phyloP scores from a whole-genome alignment of 1,140 invertebrate genomes.

The Schlechtendalia chinensis region DNA sequence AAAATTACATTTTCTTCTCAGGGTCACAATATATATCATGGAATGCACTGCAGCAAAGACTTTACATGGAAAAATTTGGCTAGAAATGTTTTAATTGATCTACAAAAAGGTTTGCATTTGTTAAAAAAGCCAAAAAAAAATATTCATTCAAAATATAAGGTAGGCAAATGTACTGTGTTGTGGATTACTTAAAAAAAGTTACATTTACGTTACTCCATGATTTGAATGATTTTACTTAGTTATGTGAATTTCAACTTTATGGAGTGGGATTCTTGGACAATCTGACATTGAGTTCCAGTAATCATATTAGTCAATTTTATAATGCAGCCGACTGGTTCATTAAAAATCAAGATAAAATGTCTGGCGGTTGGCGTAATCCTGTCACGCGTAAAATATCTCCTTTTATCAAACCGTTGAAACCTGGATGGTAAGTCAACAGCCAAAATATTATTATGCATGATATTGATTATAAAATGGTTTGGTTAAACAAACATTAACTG shows the following conservation, averaged over 20 bases:
- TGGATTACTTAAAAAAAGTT: too few species aligned
- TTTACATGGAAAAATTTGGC: conserved; percentile 75
- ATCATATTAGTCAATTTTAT: conserved; percentile 87
- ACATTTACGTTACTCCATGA: too few species aligned
- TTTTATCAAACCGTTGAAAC: conserved; percentile 74
- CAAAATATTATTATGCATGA: too few species aligned
- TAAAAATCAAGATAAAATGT: conserved; percentile 73
- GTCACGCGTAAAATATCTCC: conserved; percentile 71
- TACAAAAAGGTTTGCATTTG: conserved; percentile 79
- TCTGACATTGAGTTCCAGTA: conserved; percentile 75
- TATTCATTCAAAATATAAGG: conserved; percentile 74
- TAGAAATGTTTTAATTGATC: conserved; percentile 84
- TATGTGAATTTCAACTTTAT: conserved; percentile 63
- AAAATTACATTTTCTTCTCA: not conserved
- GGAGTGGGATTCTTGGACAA: conserved; percentile 80
- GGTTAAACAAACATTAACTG: too few species aligned
- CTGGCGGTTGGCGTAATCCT: conserved; percentile 86
- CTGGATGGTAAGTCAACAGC: conserved; percentile 70
- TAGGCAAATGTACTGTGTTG: conserved; percentile 54
- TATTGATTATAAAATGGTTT: too few species aligned
- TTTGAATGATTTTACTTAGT: not conserved
- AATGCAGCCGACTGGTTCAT: conserved; percentile 93
- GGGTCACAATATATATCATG: conserved; percentile 80
- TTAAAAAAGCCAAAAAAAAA: conserved; percentile 69
- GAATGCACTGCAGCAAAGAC: conserved; percentile 67